phyloP scores from a whole-genome alignment of 53 echinoderm and acorn worm genomes.

The Henricia sp. region DNA sequence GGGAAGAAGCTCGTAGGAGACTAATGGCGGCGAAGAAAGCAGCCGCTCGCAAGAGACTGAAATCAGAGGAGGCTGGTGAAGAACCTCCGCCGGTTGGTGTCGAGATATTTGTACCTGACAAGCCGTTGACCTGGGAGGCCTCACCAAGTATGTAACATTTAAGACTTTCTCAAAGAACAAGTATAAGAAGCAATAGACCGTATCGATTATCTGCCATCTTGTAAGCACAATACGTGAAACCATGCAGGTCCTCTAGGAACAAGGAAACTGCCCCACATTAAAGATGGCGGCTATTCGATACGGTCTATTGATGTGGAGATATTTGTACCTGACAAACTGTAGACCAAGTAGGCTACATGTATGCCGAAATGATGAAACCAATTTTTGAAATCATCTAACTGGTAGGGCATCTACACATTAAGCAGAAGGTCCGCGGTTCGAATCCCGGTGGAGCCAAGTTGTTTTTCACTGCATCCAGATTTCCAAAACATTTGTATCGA shows the following conservation, averaged over 20 bases:
- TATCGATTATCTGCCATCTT: no score
- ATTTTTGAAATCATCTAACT: no score
- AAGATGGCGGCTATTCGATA: no score
- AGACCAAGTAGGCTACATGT: no score
- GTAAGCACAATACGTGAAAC: background rate
- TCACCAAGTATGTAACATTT: background rate
- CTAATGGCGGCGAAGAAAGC: constrained; percentile 80
- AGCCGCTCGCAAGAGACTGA: constrained; percentile 62
- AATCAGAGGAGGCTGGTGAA: constrained; percentile 45
- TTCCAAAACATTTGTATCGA: no score
- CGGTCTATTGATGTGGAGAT: background rate
- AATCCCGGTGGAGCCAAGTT: no score
- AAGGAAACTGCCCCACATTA: background rate
- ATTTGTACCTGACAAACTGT: no score
- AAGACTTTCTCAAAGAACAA: background rate
- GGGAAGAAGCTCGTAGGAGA: constrained; percentile 77
- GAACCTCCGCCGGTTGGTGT: constrained; percentile 30
- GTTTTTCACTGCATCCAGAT: no score
- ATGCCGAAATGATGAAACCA: no score
- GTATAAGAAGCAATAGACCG: background rate
- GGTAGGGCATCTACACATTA: no score
- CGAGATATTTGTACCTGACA: constrained; percentile 64
- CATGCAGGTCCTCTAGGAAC: no score
- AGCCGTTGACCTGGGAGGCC: background rate
- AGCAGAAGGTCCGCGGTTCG: no score